A percentile compares a stretch with the other conserved stretches of the same genome.
These are phyloP conservation scores for Adela reaumurella DNA, from an alignment of 2,888 invertebrate genomes.

Conservation along the genomic window DNA sequence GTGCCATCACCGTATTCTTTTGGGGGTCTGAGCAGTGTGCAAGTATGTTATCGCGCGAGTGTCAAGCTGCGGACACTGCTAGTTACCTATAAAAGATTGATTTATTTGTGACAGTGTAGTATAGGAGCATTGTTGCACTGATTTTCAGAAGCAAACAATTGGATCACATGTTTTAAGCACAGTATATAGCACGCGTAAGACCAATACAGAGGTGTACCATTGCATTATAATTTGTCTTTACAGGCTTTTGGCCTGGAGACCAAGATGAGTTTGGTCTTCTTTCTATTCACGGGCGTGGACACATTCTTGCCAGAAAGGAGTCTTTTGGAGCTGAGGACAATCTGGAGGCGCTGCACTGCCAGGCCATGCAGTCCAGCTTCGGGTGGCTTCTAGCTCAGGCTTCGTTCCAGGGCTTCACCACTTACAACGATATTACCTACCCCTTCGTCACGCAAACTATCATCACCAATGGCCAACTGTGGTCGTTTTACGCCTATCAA, in stretches of 20 bases:
- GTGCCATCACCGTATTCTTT: too few relatives aligned
- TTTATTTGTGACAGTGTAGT: too few relatives aligned
- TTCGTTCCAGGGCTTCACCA: slow-evolving; percentile 83
- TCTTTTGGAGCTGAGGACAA: slow-evolving; percentile 52
- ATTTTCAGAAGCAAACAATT: too few relatives aligned
- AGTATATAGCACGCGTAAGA: too few relatives aligned
- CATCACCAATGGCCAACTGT: slow-evolving; percentile 82
- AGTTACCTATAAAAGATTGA: too few relatives aligned
- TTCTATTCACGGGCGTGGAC: slow-evolving; percentile 67
- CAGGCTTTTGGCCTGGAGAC: slow-evolving; percentile 85
- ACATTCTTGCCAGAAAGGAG: slow-evolving; percentile 45
- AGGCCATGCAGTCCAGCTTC: slow-evolving; percentile 76
- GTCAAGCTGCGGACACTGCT: too few relatives aligned
- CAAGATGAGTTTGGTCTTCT: slow-evolving; percentile 71
- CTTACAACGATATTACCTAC: slow-evolving; percentile 86
- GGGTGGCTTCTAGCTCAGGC: slow-evolving; percentile 78
- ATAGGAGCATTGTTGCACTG: too few relatives aligned
- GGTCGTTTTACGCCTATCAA: slow-evolving; percentile 88
- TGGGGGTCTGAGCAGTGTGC: too few relatives aligned
- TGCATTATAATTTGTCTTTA: slow-evolving; percentile 19
- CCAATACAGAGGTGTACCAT: too few relatives aligned
- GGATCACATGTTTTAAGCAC: too few relatives aligned
- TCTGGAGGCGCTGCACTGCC: slow-evolving; percentile 64
- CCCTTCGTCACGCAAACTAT: slow-evolving; percentile 87
- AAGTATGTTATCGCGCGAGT: too few relatives aligned